phyloP scores from a whole-genome alignment of 2,113 vertebrate species.

The Athene cunicularia region DNA sequence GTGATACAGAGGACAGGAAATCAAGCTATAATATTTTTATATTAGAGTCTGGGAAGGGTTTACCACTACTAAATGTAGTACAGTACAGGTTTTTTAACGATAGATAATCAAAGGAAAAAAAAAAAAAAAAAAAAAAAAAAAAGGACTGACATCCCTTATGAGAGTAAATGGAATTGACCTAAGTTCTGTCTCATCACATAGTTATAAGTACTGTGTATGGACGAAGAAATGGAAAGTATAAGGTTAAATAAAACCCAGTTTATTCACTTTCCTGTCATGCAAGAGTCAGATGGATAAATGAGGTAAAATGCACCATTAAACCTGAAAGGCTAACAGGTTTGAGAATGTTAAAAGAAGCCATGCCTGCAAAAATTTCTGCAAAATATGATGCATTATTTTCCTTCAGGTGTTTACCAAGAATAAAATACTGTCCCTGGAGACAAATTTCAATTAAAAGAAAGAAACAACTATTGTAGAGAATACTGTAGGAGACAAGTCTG shows the following conservation, averaged over 20 bases:
- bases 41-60: not conserved
- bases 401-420: not conserved
- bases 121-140: rapidly evolving
- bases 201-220: not conserved
- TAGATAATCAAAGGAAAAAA: not conserved
- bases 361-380: not conserved
- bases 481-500: not conserved
- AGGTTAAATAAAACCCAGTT: not conserved
- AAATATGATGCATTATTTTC: not conserved
- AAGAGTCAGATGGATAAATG: not conserved
- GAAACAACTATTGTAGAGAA: not conserved
- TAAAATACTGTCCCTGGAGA: not conserved
- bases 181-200: not conserved
- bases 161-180: not conserved
- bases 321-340: not conserved
- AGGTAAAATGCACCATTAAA: not conserved
- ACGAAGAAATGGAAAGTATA: not conserved
- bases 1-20: not conserved
- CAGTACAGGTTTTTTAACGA: not conserved
- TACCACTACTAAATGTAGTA: not conserved
- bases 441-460: not conserved
- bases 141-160: not conserved
- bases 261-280: not conserved
- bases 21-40: not conserved
- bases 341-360: not conserved